Evolutionary conservation across 2,797 vertebrate genomes (phyloP), one percentile per base, ranked within the genome.

Genomic region (Steatocranus sp.): DNA sequence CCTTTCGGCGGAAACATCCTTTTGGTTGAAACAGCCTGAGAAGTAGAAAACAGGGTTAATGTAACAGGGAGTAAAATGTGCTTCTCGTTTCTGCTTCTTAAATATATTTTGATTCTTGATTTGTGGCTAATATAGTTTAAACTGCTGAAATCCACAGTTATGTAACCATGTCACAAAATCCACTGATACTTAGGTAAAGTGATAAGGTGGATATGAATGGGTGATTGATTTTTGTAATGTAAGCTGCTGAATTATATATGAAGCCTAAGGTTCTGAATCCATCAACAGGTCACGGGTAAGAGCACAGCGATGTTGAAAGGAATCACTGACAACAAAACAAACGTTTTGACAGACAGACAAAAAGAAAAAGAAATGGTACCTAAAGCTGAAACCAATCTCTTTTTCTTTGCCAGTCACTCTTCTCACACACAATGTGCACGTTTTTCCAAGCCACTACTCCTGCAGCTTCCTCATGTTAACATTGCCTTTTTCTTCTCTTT

Each of bases 181-280:
- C 32, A 53, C 32, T 48, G 75, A 76, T 11, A 81, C 70, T 68
- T 68, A n/a, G 89, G 92, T 92, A 88, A 94, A 56, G 38, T 58
- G 89, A 94, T 89, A 84, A 2, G 63, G 53, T 81, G 75, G 75
- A 84, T 81, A 88, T 89, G 79, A 88, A 90, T 68, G 87, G 88
- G 27, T 86, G 81, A 91, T 89, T 86, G 74, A 87, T 92, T 93
- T 89, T 76, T 92, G 46, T 86, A 81, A 89, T 84, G 77, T 88
- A 84, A 82, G 53, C 83, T 81, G 25, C 54, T 94, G 43, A 92
- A 94, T 94, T 88, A 93, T 93, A 51, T 11, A 95, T 89, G 88
- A 91, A 61, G 30, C 49, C 27, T 56, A 58, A 34, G 46, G 83
- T 84, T 88, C 51, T 76, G 68, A 32, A 41, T 76, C 27, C 77